phyloP scores from a whole-genome alignment of 2,888 invertebrate genomes.

The Iphiclides podalirius region DNA sequence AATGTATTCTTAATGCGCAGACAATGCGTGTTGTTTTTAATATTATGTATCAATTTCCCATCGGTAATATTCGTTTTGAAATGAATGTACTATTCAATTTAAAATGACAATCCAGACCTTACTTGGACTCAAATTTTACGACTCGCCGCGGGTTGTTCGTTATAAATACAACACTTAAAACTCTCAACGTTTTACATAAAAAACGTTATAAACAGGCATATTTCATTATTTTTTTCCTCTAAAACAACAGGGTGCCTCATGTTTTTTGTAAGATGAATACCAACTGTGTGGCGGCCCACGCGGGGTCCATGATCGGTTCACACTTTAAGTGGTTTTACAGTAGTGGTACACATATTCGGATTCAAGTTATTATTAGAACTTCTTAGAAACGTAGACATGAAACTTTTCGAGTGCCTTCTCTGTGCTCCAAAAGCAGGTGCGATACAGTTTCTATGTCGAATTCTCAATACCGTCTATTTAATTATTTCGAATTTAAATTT shows the following conservation, averaged over 20 bases:
- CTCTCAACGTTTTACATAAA: slow-evolving; percentile 64
- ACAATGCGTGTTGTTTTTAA: slow-evolving; percentile 10
- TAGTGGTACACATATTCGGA: slow-evolving; percentile 60
- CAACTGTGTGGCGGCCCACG: slow-evolving; percentile 65
- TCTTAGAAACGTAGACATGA: slow-evolving; percentile 33
- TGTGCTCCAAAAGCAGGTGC: not conserved
- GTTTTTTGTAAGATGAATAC: slow-evolving; percentile 66
- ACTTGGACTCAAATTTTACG: slow-evolving; percentile 40
- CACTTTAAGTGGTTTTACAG: slow-evolving; percentile 71
- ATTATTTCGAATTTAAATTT: too few species aligned
- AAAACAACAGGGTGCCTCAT: slow-evolving; percentile 75
- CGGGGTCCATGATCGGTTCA: slow-evolving; percentile 66
- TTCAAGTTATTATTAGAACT: slow-evolving; percentile 57
- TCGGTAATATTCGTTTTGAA: slow-evolving; percentile 25
- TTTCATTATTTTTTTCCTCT: slow-evolving; percentile 73
- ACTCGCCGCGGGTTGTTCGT: slow-evolving; percentile 54
- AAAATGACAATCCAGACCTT: slow-evolving; percentile 29
- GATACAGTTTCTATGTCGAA: too few species aligned
- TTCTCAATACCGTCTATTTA: too few species aligned
- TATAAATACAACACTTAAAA: slow-evolving; percentile 63
- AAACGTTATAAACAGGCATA: slow-evolving; percentile 67
- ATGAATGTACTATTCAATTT: slow-evolving; percentile 30
- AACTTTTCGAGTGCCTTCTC: slow-evolving; percentile 25
- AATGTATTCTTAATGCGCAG: not conserved
- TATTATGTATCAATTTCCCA: slow-evolving; percentile 5